Base-by-base conservation (phyloP, 2,888 invertebrate genomes). In the Drosophila buzzatii region DNA sequence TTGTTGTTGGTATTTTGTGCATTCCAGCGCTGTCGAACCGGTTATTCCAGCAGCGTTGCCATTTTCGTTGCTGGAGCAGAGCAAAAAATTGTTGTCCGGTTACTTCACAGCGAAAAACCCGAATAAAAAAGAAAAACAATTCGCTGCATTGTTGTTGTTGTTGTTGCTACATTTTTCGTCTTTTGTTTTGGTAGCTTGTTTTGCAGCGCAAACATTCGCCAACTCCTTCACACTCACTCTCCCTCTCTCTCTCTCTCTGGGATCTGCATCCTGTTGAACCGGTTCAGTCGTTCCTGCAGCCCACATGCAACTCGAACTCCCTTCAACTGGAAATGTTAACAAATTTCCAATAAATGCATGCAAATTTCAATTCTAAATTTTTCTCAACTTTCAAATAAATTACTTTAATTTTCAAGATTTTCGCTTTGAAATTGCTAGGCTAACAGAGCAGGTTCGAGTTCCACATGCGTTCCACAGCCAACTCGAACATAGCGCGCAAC, bases 241-340 rank as follows among this genome's bases (percentile, higher is more conserved):
- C 42, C 23, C 37, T n/a, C 3, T 18, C 31, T 16, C 31, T n/a
- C 37, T 20, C 47, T 52, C 37, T 12, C 23, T 23, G 23, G 23
- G 23, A 23, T 23, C 33, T 73, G 86, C 89, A 89, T 84, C 84
- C 84, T 89, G 89, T 86, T 76, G 79, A 81, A 84, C 89, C 84
- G 84, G 84, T 83, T 86, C 56, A 41, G 44, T 44, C 69, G 65
- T 51, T 70, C 53, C 51, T 47, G 23, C 35, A 31, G 31, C 39
- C 71, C 71, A 70, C 76, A 70, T 62, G 53, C 41, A 63, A 44
- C 27, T 58, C 59, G 18, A 71, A 55, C 61, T 51, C 44, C 37
- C 68, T 47, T 18, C 56, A 18, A 31, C n/a, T 37, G 18, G 18
- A 53, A 23, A 20, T 44, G 20, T 9, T 27, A 44, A 16, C 18